Conservation (phyloP, 1,140 invertebrate species). For the Acromyrmex heyeri region DNA sequence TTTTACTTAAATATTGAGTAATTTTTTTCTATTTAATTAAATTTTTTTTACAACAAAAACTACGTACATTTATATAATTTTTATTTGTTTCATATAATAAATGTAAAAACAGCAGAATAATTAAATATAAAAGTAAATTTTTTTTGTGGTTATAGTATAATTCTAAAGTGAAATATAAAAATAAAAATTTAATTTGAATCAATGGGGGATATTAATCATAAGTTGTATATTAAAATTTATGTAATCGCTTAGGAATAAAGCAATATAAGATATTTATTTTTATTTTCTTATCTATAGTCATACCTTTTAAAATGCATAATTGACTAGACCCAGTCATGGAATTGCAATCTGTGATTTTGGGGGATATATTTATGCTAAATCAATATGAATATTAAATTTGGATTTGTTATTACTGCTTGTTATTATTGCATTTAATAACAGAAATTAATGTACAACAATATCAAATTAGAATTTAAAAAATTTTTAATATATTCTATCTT, state of each 20-base stretch:
- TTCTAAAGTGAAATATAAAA: background rate
- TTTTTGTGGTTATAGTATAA: background rate
- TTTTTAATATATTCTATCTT: background rate
- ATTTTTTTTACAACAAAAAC: background rate
- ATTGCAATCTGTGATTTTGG: constrained; percentile 67
- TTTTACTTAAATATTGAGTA: background rate
- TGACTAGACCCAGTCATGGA: constrained; percentile 73
- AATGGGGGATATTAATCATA: background rate
- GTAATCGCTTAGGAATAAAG: background rate
- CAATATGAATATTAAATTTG: constrained; percentile 51
- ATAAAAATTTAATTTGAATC: background rate
- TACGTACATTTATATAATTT: background rate
- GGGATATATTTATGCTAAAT: constrained; percentile 76
- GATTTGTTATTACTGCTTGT: constrained; percentile 1
- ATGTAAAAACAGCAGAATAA: background rate
- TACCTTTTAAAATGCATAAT: constrained; percentile 69
- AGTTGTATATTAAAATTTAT: background rate
- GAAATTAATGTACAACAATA: constrained; percentile 43
- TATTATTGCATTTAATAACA: constrained; percentile 27
- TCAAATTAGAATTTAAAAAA: constrained; percentile 1
- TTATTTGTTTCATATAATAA: background rate
- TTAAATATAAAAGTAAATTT: background rate
- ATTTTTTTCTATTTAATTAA: background rate
- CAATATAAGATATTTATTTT: background rate
- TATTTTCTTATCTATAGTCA: background rate